Evolutionary conservation across 1,140 invertebrate genomes (phyloP).

Genomic region (Calliopsis andreniformis): DNA sequence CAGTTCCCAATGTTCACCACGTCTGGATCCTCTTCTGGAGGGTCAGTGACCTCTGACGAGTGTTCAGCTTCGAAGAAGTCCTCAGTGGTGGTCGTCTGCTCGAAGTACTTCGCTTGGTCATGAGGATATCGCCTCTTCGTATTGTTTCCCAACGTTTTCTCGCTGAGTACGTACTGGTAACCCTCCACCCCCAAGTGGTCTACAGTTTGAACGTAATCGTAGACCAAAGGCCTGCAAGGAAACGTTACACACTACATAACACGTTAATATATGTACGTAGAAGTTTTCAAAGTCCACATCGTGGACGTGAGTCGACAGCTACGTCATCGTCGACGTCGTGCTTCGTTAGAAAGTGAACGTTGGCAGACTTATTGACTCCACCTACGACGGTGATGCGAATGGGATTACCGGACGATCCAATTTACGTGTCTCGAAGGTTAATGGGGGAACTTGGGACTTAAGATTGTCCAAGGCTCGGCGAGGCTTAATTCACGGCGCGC

Average conservation of each 20-base stretch:
- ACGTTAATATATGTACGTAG: too few species aligned
- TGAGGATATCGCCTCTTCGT: constrained; percentile 74
- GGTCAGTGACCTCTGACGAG: constrained; percentile 44
- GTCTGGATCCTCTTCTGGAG: constrained; percentile 73
- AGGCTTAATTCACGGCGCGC: neutral
- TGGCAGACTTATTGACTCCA: neutral
- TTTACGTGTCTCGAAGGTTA: constrained; percentile 40
- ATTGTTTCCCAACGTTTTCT: constrained; percentile 76
- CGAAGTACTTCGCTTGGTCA: constrained; percentile 76
- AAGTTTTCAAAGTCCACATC: too few species aligned
- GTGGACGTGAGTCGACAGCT: too few species aligned
- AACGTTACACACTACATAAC: too few species aligned
- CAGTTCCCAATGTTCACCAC: constrained; percentile 85
- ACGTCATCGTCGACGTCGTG: too few species aligned
- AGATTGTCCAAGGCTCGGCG: neutral
- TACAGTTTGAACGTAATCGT: constrained; percentile 61
- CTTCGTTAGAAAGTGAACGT: neutral
- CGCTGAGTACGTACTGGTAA: constrained; percentile 74
- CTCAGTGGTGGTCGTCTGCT: constrained; percentile 75
- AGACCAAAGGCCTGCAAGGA: neutral
- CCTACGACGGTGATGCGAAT: neutral
- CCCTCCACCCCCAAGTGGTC: constrained; percentile 71
- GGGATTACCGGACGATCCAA: constrained; percentile 43
- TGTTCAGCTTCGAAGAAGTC: constrained; percentile 73
- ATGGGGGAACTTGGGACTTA: constrained; percentile 5